Conservation (phyloP, 37 sponge, comb jelly and placozoan genomes). For the Chondrosia reniformis region DNA sequence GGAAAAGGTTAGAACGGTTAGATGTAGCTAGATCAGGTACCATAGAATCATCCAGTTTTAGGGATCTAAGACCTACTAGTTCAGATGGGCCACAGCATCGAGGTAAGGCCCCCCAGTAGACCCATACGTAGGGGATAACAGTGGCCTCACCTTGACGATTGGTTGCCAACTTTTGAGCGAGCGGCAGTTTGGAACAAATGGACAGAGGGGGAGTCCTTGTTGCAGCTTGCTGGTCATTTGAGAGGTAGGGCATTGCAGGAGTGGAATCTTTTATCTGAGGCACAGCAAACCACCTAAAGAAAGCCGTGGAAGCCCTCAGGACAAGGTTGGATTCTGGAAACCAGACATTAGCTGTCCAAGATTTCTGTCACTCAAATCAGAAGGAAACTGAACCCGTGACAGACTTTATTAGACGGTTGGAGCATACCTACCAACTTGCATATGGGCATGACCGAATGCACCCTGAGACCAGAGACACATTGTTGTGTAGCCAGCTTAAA, state of each 20-base stretch:
- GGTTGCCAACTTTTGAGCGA: conserved; percentile 35
- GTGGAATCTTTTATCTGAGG: conserved; percentile 33
- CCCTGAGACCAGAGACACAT: conserved; percentile 24
- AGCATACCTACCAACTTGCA: conserved; percentile 23
- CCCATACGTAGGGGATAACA: conserved; percentile 38
- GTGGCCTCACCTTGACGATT: conserved; percentile 36
- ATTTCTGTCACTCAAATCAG: conserved; percentile 35
- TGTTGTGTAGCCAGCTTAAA: conserved; percentile 33
- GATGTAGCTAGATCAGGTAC: neutral
- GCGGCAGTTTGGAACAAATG: conserved; percentile 43
- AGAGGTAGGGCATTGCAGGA: conserved; percentile 46
- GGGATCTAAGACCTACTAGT: neutral
- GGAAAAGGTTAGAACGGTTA: neutral
- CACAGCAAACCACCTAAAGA: neutral
- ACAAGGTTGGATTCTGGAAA: conserved; percentile 29
- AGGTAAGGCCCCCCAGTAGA: neutral
- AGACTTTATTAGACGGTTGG: conserved; percentile 28
- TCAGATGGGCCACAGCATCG: too few relatives aligned
- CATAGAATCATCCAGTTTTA: neutral
- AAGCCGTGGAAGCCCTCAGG: conserved; percentile 11
- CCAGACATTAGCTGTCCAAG: conserved; percentile 34
- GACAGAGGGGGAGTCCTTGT: conserved; percentile 34
- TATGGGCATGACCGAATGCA: conserved; percentile 36
- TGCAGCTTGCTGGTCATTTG: conserved; percentile 61
- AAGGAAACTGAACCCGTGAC: conserved; percentile 23